Evolutionary conservation across 2,888 invertebrate species (phyloP).

Genomic region (Yponomeuta sedellus): DNA sequence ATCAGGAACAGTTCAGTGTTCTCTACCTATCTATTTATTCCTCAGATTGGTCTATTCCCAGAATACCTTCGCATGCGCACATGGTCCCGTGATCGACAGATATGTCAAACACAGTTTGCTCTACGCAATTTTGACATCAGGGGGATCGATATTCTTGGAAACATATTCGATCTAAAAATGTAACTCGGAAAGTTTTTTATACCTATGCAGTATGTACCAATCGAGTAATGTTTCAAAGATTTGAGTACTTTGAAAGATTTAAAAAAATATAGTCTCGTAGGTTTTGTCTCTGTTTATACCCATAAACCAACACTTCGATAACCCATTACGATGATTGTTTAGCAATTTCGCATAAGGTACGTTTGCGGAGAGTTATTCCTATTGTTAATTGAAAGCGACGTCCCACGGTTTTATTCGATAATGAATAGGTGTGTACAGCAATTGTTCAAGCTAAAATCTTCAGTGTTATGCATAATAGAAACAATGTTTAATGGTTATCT

Average conservation of each 20-base stretch:
- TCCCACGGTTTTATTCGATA: background rate
- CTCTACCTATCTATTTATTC: background rate
- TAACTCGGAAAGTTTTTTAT: no score
- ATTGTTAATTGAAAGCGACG: background rate
- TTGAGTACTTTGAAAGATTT: no score
- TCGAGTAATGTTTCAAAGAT: no score
- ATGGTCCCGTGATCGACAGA: slow-evolving; percentile 10
- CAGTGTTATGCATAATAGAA: background rate
- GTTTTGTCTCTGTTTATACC: background rate
- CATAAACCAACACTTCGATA: background rate
- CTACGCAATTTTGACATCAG: background rate
- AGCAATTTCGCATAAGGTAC: background rate
- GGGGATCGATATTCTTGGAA: background rate
- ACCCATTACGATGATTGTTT: background rate
- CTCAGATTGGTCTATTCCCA: background rate
- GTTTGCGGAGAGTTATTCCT: background rate
- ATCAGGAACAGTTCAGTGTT: background rate
- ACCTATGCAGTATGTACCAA: no score
- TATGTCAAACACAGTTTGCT: slow-evolving; percentile 10
- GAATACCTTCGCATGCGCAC: slow-evolving; percentile 1
- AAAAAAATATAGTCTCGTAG: no score
- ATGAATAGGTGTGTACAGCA: background rate
- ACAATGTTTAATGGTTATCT: no score
- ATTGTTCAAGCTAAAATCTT: background rate
- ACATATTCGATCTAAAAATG: no score